These are phyloP conservation scores for Pristis pectinata DNA, from an alignment of 2,797 vertebrate species.

Conservation along the genomic window DNA sequence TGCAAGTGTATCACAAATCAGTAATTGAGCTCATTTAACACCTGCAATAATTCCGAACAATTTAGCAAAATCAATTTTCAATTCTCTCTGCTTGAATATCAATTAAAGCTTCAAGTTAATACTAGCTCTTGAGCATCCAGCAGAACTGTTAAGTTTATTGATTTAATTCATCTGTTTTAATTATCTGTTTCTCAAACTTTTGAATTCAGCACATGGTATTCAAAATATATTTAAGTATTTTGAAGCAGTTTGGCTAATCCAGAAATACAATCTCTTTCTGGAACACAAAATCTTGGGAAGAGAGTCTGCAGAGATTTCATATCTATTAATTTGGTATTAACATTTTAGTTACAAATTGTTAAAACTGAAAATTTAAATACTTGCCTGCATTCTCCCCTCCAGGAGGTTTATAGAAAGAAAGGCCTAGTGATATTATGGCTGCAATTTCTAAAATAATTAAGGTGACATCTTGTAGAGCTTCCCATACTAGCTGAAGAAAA, in stretches of 20 bases:
- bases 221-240: not conserved
- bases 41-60: not conserved
- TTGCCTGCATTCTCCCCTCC: constrained; percentile 79
- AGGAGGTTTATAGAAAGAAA: constrained; percentile 98
- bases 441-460: constrained; percentile 99
- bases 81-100: not conserved
- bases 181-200: not conserved
- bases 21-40: not conserved
- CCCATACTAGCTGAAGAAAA: constrained; percentile 99
- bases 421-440: constrained; percentile 97
- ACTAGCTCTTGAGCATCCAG: not conserved
- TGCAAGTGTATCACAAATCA: not conserved
- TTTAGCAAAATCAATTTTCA: not conserved
- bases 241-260: not conserved
- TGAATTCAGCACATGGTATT: not conserved
- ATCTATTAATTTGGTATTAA: not conserved
- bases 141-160: not conserved
- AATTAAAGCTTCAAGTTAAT: not conserved
- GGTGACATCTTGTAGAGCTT: constrained; percentile 98
- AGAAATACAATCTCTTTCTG: not conserved
- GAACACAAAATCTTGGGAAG: not conserved
- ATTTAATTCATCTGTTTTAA: not conserved
- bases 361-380: constrained; percentile 46
- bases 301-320: not conserved
- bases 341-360: not conserved